Base-by-base conservation (phyloP, 2,113 vertebrate species). In the Prietella phreatophila region DNA sequence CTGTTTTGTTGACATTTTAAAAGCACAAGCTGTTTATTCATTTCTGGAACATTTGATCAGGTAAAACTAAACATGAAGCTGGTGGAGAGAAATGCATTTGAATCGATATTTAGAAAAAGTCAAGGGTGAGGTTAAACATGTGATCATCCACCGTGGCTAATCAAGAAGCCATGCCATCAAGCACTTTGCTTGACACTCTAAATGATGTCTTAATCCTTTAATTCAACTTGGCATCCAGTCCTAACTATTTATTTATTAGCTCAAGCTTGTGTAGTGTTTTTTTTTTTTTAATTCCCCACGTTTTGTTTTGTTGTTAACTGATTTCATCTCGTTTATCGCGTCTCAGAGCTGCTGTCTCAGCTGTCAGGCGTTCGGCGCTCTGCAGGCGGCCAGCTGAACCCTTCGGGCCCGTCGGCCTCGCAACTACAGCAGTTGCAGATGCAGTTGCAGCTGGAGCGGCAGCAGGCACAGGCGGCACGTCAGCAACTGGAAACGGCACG, bases 391-490 rank as follows among this genome's bases (percentile, higher is more conserved):
- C 97, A 99, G 92, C 97, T 99, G 76, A 99, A 98, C 93, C 99
- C 98, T 22, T 97, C 98, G 17, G 98, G 98, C 91, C 98, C 98
- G 81, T 99, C 98, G 10, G 97, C 98, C 75, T 99, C 98, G 53
- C 98, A 99, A 92, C 96, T 99, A 92, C 98, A 99, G 92, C 98
- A 99, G 92, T 94, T 99, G 93, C 98, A 99, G 94, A 99, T 99
- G 98, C 98, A 99, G 91, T 95, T 99, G 94, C 98, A 99, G 95
- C 89, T 99, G 82, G 98, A 99, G 89, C 92, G 98, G 61, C 98
- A 99, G 81, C 98, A 99, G 73, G 98, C 98, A 0, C 98, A 99
- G 94, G 98, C 98, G 0, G 98, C 98, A 0, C 96, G 98, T 17
- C 98, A 99, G 89, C 98, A 99, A 56, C 96, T 97, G 95, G 98